Percentiles rank a stretch among this genome's conserved stretches.
These are phyloP conservation scores for Ochlodes sylvanus DNA, from an alignment of 2,888 invertebrate species.

Conservation along the genomic window DNA sequence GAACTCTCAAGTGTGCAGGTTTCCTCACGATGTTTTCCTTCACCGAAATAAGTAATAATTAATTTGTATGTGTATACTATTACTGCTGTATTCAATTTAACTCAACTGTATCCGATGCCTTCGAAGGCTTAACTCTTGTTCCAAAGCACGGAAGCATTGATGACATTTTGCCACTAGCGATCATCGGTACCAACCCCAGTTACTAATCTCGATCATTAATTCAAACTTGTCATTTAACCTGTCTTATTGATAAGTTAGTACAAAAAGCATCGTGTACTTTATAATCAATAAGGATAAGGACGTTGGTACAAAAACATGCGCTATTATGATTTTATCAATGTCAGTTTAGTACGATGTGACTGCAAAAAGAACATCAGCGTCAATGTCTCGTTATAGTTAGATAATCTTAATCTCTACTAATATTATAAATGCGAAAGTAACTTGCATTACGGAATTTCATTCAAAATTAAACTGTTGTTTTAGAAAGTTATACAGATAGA, in stretches of 20 bases:
- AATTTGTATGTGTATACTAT: too few relatives aligned
- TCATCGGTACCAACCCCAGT: not conserved
- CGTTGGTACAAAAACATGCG: slow-evolving; percentile 43
- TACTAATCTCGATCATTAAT: not conserved
- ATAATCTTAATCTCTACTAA: too few relatives aligned
- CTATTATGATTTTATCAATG: slow-evolving; percentile 29
- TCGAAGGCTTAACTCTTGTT: too few relatives aligned
- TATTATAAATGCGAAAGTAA: too few relatives aligned
- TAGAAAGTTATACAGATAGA: slow-evolving; percentile 14
- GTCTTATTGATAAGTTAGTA: slow-evolving; percentile 29
- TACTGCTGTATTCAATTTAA: too few relatives aligned
- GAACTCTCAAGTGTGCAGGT: too few relatives aligned
- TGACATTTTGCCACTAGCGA: not conserved
- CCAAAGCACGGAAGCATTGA: not conserved
- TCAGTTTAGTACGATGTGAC: slow-evolving; percentile 16
- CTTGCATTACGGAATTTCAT: too few relatives aligned
- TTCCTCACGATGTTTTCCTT: too few relatives aligned
- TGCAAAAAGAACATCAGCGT: slow-evolving; percentile 7
- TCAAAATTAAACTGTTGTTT: not conserved
- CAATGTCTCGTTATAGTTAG: not conserved
- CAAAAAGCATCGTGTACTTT: slow-evolving; percentile 41
- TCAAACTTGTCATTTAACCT: slow-evolving; percentile 7
- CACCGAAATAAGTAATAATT: too few relatives aligned
- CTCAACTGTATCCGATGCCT: too few relatives aligned
- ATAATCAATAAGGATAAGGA: slow-evolving; percentile 46